Percentiles rank a stretch among this genome's conserved stretches.
These are phyloP conservation scores for Falco berigora DNA, from an alignment of 2,797 vertebrate species.

Conservation along the genomic window DNA sequence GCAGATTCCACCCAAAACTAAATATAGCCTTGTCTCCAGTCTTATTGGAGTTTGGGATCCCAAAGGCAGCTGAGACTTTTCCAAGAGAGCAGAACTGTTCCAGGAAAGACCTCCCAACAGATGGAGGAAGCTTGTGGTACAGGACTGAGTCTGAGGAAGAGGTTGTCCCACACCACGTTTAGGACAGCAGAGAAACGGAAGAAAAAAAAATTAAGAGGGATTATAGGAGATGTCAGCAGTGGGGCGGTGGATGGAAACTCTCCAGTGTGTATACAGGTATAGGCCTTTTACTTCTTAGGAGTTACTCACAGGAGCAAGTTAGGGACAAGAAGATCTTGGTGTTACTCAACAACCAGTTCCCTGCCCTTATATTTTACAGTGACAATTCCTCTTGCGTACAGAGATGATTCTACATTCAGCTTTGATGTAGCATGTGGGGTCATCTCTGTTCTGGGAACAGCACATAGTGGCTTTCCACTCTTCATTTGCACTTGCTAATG, in stretches of 20 bases:
- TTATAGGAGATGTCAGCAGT: neutral
- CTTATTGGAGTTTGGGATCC: neutral
- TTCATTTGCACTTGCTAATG: neutral
- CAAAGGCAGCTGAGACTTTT: neutral
- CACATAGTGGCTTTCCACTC: neutral
- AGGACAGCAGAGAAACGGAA: neutral
- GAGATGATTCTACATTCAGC: neutral
- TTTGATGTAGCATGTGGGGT: neutral
- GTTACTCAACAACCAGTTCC: neutral
- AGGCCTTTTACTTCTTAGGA: neutral
- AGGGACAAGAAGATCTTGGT: neutral
- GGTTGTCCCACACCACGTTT: neutral
- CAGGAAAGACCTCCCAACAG: neutral
- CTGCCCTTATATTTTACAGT: neutral
- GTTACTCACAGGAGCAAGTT: neutral
- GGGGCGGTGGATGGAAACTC: neutral
- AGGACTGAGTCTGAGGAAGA: neutral
- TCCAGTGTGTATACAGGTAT: neutral
- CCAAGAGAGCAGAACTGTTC: neutral
- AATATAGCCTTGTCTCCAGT: neutral
- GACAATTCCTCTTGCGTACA: neutral
- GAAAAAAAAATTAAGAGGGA: neutral
- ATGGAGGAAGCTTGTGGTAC: neutral
- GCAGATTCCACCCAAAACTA: neutral
- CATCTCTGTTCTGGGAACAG: neutral